Conservation (phyloP, 1,140 invertebrate species). For the Teleopsis dalmanni region DNA sequence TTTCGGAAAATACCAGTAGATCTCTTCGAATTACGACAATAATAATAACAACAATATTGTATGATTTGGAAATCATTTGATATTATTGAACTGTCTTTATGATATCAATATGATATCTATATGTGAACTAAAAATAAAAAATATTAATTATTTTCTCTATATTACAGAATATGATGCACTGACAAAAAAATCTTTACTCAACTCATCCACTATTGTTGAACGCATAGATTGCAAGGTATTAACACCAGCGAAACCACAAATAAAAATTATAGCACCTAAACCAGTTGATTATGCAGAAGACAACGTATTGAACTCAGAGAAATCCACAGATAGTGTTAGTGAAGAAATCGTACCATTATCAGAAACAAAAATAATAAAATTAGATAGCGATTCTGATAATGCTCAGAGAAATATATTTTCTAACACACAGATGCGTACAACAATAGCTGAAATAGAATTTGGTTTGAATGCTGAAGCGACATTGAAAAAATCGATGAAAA, state of each 20-base stretch:
- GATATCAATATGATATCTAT: no score
- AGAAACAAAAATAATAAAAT: slow-evolving; percentile 17
- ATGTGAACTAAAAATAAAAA: no score
- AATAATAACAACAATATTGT: no score
- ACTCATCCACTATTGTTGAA: no score
- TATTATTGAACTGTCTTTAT: no score
- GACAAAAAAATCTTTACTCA: neutral
- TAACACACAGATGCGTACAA: slow-evolving; percentile 18
- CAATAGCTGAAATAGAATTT: slow-evolving; percentile 24
- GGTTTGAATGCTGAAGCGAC: slow-evolving; percentile 20
- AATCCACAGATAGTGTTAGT: neutral
- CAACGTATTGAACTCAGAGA: no score
- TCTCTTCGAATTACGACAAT: no score
- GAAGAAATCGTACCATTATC: neutral
- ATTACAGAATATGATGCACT: slow-evolving; percentile 1
- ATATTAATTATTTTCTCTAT: neutral
- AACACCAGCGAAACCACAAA: neutral
- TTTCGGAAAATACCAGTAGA: no score
- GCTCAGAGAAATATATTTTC: slow-evolving; percentile 1
- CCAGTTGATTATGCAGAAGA: neutral
- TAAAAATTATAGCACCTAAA: neutral
- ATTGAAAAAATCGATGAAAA: slow-evolving; percentile 8
- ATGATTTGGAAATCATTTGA: no score
- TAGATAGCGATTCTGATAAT: slow-evolving; percentile 19
- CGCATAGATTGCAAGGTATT: neutral